phyloP scores from a whole-genome alignment of 2,113 vertebrate species.

The Callocephalon fimbriatum region DNA sequence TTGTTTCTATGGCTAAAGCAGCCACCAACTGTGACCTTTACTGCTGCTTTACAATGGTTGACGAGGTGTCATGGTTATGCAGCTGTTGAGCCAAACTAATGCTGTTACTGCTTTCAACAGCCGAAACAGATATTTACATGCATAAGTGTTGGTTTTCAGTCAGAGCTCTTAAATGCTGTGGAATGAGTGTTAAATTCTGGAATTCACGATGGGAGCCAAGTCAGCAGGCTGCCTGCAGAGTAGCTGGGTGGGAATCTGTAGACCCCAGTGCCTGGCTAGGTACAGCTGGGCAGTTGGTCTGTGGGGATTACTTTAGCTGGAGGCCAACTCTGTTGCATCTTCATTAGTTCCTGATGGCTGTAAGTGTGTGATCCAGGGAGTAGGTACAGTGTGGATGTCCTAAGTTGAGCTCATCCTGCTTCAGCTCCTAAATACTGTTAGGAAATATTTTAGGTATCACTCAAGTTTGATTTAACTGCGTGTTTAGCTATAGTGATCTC shows the following conservation, averaged over 20 bases:
- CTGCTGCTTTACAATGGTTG: neutral
- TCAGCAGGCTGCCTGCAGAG: neutral
- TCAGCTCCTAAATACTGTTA: neutral
- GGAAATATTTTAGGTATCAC: neutral
- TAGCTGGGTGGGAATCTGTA: neutral
- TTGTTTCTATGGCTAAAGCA: neutral
- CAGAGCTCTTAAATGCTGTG: neutral
- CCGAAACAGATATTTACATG: neutral
- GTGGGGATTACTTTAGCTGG: neutral
- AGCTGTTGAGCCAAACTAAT: neutral
- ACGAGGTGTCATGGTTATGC: neutral
- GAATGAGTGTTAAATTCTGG: conserved; percentile 31
- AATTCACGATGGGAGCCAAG: conserved; percentile 25
- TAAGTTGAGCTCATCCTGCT: neutral
- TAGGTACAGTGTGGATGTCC: neutral
- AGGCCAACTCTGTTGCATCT: neutral
- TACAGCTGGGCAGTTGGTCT: neutral
- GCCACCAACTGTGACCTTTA: neutral
- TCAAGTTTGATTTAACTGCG: neutral
- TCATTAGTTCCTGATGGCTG: neutral
- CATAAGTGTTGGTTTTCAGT: neutral
- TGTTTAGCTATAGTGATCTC: neutral
- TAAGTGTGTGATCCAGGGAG: neutral
- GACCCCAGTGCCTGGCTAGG: neutral
- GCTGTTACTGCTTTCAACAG: neutral